Conservation (phyloP, 1,140 invertebrate species). For the Drosophila lini region DNA sequence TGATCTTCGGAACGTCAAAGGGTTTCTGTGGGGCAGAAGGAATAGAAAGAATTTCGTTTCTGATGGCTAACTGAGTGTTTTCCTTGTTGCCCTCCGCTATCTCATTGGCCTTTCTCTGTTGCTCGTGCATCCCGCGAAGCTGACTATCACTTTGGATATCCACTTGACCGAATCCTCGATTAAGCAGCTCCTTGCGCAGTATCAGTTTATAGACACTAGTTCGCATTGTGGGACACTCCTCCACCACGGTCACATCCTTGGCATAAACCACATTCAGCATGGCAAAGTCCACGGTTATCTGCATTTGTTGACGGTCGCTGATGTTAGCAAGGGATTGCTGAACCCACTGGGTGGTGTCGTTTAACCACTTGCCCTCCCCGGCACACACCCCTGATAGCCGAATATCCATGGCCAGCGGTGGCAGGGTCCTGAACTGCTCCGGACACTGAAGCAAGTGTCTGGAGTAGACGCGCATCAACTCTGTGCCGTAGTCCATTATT, state of each 20-base stretch:
- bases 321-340: slow-evolving; percentile 3
- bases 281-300: slow-evolving; percentile 38
- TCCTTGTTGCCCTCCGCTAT: neutral
- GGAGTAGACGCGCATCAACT: slow-evolving; percentile 19
- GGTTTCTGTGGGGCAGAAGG: neutral
- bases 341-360: slow-evolving; percentile 26
- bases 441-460: slow-evolving; percentile 40
- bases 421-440: slow-evolving; percentile 1
- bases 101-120: neutral
- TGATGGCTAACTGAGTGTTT: neutral
- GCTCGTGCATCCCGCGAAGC: neutral
- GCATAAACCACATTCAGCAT: slow-evolving; percentile 38
- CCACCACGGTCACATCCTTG: slow-evolving; percentile 38
- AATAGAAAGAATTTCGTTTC: too few relatives aligned
- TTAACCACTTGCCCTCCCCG: slow-evolving; percentile 1
- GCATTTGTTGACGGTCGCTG: slow-evolving; percentile 21
- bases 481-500: slow-evolving; percentile 50
- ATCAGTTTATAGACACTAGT: slow-evolving; percentile 26
- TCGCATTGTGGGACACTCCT: slow-evolving; percentile 43
- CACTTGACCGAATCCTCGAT: slow-evolving; percentile 4
- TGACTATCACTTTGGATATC: neutral
- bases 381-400: slow-evolving; percentile 20
- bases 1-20: neutral
- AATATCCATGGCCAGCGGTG: slow-evolving; percentile 51
- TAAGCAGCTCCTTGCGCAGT: slow-evolving; percentile 37